These are phyloP conservation scores for Cisticola juncidis DNA, from an alignment of 2,113 vertebrate species.

Conservation along the genomic window DNA sequence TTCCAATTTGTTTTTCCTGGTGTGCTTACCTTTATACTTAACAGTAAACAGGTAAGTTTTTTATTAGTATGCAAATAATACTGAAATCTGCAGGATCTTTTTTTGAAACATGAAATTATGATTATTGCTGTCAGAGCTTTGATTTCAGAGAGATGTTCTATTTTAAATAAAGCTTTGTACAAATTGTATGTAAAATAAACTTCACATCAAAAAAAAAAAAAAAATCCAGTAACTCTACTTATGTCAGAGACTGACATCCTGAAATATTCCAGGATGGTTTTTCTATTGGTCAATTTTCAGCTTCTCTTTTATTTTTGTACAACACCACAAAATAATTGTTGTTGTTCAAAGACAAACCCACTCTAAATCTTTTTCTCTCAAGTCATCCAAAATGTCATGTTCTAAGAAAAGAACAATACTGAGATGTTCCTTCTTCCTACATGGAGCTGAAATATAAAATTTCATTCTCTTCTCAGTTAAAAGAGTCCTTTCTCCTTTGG, in stretches of 20 bases:
- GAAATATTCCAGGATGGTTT: not conserved
- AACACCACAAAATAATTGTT: not conserved
- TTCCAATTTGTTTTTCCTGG: not conserved
- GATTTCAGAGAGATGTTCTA: not conserved
- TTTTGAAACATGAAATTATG: not conserved
- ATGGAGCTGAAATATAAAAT: not conserved
- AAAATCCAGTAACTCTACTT: not conserved
- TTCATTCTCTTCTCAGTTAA: not conserved
- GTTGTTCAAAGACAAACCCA: not conserved
- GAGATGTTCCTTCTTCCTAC: not conserved
- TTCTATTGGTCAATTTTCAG: not conserved
- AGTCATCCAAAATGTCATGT: not conserved
- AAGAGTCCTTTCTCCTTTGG: not conserved
- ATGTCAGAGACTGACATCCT: fast-evolving
- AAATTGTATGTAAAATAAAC: not conserved
- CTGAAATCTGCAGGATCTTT: not conserved
- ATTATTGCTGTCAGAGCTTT: not conserved
- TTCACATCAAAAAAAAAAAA: not conserved
- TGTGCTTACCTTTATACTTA: not conserved
- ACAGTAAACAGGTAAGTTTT: not conserved
- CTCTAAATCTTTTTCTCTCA: not conserved
- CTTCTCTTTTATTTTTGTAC: not conserved
- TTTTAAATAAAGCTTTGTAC: not conserved
- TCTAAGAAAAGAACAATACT: not conserved
- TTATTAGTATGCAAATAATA: not conserved